These are phyloP conservation scores for Argyresthia goedartella DNA, from an alignment of 2,888 invertebrate genomes.

Conservation along the genomic window DNA sequence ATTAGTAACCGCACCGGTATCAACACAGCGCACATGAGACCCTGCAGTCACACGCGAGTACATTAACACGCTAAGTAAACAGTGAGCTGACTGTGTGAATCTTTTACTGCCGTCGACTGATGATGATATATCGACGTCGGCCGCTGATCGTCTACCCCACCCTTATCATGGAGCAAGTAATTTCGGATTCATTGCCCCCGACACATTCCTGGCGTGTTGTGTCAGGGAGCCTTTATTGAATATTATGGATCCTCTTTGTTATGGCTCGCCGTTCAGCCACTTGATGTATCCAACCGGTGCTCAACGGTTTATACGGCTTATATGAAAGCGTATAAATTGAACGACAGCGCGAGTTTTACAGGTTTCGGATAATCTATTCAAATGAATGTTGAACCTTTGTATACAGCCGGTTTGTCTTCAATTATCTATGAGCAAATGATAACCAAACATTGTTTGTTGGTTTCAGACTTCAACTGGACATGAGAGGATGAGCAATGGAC, in stretches of 20 bases:
- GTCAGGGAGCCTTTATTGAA: constrained; percentile 5
- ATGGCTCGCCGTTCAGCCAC: background rate
- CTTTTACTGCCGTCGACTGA: constrained; percentile 62
- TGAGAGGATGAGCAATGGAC: constrained; percentile 69
- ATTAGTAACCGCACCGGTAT: too few species aligned
- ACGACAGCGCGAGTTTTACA: too few species aligned
- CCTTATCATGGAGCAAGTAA: constrained; percentile 61
- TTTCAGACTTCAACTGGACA: constrained; percentile 50
- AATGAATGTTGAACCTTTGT: too few species aligned
- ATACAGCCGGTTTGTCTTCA: too few species aligned
- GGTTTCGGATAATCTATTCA: too few species aligned
- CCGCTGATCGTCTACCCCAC: constrained; percentile 67
- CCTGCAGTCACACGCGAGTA: too few species aligned
- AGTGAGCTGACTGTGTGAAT: constrained; percentile 35
- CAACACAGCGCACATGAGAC: too few species aligned
- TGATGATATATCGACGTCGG: constrained; percentile 69
- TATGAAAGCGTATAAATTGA: too few species aligned
- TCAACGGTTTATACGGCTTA: too few species aligned
- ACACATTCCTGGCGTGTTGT: constrained; percentile 7
- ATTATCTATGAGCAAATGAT: too few species aligned
- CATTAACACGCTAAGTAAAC: too few species aligned
- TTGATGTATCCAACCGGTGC: too few species aligned
- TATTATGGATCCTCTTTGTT: background rate
- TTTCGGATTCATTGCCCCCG: constrained; percentile 65
- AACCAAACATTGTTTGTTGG: constrained; percentile 9